A percentile compares a stretch with the other conserved stretches of the same genome.
These are phyloP conservation scores for Gymnothorax javanicus DNA, from an alignment of 2,797 vertebrate genomes.

Conservation along the genomic window DNA sequence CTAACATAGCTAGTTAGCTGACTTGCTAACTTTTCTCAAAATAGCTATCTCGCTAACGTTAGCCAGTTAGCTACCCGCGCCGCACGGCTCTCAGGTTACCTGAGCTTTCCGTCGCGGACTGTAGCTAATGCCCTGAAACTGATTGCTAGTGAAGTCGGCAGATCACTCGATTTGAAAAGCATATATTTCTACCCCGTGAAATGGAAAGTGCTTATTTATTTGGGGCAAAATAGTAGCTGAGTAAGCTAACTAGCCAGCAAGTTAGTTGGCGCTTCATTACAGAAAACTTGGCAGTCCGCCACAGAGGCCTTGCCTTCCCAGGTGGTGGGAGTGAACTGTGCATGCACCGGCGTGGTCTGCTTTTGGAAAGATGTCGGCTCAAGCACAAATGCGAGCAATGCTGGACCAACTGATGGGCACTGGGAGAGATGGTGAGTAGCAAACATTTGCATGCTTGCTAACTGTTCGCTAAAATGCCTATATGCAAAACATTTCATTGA, in stretches of 20 bases:
- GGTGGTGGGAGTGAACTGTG: constrained; percentile 15
- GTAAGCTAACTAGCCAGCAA: background rate
- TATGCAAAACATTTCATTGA: background rate
- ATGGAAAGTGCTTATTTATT: background rate
- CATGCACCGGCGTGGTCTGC: constrained; percentile 47
- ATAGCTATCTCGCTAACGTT: background rate
- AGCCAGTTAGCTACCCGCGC: constrained; percentile 11
- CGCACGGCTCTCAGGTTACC: constrained; percentile 9
- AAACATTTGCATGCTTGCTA: background rate
- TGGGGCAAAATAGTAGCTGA: background rate
- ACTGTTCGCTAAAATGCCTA: background rate
- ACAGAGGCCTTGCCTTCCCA: constrained; percentile 28
- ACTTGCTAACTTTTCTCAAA: constrained; percentile 27
- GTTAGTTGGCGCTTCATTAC: constrained; percentile 9
- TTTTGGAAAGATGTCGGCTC: constrained; percentile 87
- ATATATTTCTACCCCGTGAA: too few relatives aligned
- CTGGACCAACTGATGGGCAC: constrained; percentile 99
- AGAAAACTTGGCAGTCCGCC: constrained; percentile 14
- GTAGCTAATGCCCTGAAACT: background rate
- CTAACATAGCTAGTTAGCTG: background rate
- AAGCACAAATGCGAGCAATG: constrained; percentile 98
- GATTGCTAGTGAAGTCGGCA: background rate
- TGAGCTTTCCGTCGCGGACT: background rate
- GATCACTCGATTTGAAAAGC: background rate
- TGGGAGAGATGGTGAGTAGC: constrained; percentile 89